Base-by-base conservation (phyloP, 2,113 vertebrate species). In the Brevimyrus niger region DNA sequence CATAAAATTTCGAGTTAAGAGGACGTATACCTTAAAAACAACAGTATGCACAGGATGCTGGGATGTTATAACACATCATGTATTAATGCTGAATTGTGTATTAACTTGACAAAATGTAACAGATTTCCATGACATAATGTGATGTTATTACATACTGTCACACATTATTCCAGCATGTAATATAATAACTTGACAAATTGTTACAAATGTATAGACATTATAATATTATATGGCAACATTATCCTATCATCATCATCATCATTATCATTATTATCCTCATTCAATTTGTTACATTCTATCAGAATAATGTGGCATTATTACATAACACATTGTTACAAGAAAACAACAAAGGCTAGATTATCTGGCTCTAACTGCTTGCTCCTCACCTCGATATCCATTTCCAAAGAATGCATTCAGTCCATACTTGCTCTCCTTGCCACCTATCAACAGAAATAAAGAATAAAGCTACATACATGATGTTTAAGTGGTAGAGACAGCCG, bases 331-430 rank as follows among this genome's bases (percentile, higher is more conserved):
- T 61, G 55, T 61, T 61, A 61, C 55, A 61, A 61, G 55, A 23
- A n/a, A 61, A 61, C 23, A 61, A 61, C 23, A n/a, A 61, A 10
- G 21, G 55, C 23, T 61, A 61, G 7, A n/a, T 61, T 7, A 61
- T 61, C 21, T 61, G 23, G 35, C 13, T 35, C 3, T 76, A 42
- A 80, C 35, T 42, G 35, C 73, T 50, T 38, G 27, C 31, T 15
- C 65, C 92, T 92, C 58, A 96, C 96, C 95, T 95, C 93, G 95
- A 92, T 94, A 94, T 55, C 95, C 94, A 46, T 94, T 95, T 69
- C 93, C 93, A 86, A 94, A 92, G 87, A 90, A 92, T 0, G 92
- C 93, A 17, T 93, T 94, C 55, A 91, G 91, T 0, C 91, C 92
- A 7, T 94, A 94, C 89, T 96, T 96, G 55, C 93, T 91, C 65